Evolutionary conservation across 2,113 vertebrate species (phyloP), one percentile per base, ranked within the genome.

Genomic region (Micromys minutus): DNA sequence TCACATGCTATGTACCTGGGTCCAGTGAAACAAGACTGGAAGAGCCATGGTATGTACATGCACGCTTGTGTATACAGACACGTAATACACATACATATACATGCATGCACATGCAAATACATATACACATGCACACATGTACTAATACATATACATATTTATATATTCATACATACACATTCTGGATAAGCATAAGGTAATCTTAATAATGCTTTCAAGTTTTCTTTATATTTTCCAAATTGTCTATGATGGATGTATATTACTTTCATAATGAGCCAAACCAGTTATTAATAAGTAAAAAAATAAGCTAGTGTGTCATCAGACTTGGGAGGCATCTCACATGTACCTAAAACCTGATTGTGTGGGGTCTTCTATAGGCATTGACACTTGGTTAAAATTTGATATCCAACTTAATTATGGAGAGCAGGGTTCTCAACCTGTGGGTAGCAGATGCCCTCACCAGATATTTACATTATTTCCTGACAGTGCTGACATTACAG

Each of bases 251-350:
- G 17, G 29, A 36, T 11, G 4, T n/a, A 22, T 93, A 29, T 93
- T 89, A 21, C 59, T 89, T 96, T 92, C 79, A 79, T 31, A 93
- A 69, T 29, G 50, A 95, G 24, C n/a, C 90, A 90, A 75, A n/a
- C 16, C 42, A 61, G n/a, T 63, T 63, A 47, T 50, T 87, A 84
- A 63, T 83, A 87, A 65, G 7, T 29, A 52, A 86, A n/a, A 69
- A 36, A 63, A 13, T 24, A 84, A 45, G 45, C n/a, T 16, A 42
- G 50, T 47, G 1, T 76, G 50, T 69, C n/a, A 1, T 12, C 67
- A 42, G 69, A 39, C 52, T 61, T 91, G 24, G 79, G 81, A 87
- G n/a, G 29, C 16, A 22, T 50, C 36, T 29, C 10, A 8, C 24
- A 19, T 63, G 13, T 29, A 76, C 26, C 36, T n/a, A 67, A 34